These are phyloP conservation scores for Himalopsyche japonica DNA, from an alignment of 2,888 invertebrate genomes.

Conservation along the genomic window DNA sequence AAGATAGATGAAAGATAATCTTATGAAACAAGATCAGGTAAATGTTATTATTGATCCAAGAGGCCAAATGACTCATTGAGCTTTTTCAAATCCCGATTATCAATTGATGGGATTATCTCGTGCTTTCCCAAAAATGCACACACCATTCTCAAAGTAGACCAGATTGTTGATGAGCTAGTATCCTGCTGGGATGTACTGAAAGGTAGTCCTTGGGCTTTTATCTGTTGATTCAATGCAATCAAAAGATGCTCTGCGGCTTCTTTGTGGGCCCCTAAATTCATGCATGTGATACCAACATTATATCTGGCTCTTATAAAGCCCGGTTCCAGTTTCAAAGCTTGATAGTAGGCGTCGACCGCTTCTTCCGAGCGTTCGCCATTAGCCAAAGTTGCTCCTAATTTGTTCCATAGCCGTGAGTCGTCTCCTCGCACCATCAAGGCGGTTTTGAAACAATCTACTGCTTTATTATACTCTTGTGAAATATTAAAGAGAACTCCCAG, in stretches of 20 bases:
- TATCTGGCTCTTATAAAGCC: constrained; percentile 96
- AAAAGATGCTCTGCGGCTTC: constrained; percentile 96
- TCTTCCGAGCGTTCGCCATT: constrained; percentile 94
- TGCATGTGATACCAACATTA: constrained; percentile 97
- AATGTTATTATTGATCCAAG: neutral
- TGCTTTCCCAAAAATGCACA: constrained; percentile 77
- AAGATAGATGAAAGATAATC: neutral
- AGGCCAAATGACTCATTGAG: constrained; percentile 61
- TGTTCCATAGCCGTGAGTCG: constrained; percentile 95
- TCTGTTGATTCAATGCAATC: constrained; percentile 90
- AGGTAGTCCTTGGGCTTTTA: constrained; percentile 56
- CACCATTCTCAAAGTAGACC: constrained; percentile 91
- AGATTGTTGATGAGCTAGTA: constrained; percentile 86
- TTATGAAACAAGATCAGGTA: neutral
- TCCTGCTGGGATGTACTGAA: constrained; percentile 49
- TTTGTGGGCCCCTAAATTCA: constrained; percentile 91
- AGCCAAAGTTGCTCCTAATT: constrained; percentile 94
- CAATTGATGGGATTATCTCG: constrained; percentile 65
- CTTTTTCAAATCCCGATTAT: constrained; percentile 63
- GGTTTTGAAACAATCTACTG: constrained; percentile 92
- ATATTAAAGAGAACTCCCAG: constrained; percentile 95
- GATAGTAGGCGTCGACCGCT: constrained; percentile 94
- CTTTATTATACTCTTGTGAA: constrained; percentile 92
- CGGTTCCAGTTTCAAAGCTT: constrained; percentile 87
- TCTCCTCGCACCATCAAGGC: constrained; percentile 79